These are phyloP conservation scores for Amphiura filiformis DNA, from an alignment of 35 echinoderm and acorn worm genomes.

Conservation along the genomic window DNA sequence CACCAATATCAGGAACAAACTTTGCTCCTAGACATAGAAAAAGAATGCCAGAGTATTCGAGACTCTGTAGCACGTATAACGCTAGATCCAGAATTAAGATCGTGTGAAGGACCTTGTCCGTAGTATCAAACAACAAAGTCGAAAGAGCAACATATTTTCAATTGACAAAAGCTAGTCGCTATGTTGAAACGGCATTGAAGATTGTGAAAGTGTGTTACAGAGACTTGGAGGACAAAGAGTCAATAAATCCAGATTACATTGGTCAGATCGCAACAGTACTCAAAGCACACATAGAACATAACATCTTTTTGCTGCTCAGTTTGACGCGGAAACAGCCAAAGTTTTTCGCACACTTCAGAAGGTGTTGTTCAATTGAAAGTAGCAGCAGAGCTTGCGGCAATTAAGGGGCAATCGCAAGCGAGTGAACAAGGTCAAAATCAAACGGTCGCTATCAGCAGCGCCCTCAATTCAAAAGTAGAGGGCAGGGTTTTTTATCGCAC, in stretches of 20 bases:
- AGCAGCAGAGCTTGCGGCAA: not conserved
- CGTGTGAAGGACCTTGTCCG: no score
- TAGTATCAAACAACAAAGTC: no score
- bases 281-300: constrained; percentile 19
- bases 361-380: constrained; percentile 1
- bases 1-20: no score
- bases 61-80: no score
- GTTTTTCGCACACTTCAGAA: constrained; percentile 23
- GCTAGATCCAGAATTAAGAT: no score
- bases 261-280: not conserved
- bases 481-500: no score
- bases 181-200: constrained; percentile 1
- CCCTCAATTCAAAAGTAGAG: no score
- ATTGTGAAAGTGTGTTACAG: not conserved
- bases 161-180: not conserved
- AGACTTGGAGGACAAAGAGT: not conserved
- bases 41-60: no score
- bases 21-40: no score
- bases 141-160: not conserved
- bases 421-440: no score
- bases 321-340: constrained; percentile 16
- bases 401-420: no score
- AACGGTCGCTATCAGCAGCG: no score
- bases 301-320: constrained; percentile 3
- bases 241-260: not conserved